Conservation (phyloP, 2,888 invertebrate species). For the Rotaria sp. region DNA sequence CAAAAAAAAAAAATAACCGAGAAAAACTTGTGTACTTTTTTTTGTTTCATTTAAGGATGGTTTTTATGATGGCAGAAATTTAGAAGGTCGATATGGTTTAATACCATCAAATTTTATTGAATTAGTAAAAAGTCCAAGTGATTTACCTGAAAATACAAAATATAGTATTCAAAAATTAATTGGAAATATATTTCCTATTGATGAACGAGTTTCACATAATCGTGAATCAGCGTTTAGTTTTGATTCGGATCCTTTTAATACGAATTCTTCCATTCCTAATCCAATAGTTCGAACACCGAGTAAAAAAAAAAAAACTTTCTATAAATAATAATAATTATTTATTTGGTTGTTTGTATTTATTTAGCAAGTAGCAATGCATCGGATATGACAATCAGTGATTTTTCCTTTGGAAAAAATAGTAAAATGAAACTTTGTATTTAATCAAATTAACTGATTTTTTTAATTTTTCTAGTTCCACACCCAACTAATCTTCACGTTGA, state of each 20-base stretch:
- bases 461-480: constrained; percentile 62
- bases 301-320: neutral
- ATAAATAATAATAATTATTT: too few species aligned
- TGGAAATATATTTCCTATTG: neutral
- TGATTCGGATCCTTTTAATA: neutral
- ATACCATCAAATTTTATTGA: constrained; percentile 93
- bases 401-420: neutral
- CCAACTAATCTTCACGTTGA: constrained; percentile 91
- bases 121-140: constrained; percentile 60
- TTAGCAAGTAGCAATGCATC: neutral
- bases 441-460: neutral
- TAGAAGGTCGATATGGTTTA: constrained; percentile 83
- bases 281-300: neutral
- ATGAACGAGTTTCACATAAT: neutral
- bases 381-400: neutral
- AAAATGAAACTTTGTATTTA: neutral
- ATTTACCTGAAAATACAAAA: neutral
- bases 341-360: neutral
- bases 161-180: neutral
- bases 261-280: neutral
- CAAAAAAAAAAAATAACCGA: neutral
- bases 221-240: neutral
- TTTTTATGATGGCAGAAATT: constrained; percentile 84
- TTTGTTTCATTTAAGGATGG: constrained; percentile 65
- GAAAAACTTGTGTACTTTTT: neutral